Percentiles rank a stretch among this genome's conserved stretches.
These are phyloP conservation scores for Tragelaphus scriptus DNA, from an alignment of 2,113 vertebrate species.

Conservation along the genomic window DNA sequence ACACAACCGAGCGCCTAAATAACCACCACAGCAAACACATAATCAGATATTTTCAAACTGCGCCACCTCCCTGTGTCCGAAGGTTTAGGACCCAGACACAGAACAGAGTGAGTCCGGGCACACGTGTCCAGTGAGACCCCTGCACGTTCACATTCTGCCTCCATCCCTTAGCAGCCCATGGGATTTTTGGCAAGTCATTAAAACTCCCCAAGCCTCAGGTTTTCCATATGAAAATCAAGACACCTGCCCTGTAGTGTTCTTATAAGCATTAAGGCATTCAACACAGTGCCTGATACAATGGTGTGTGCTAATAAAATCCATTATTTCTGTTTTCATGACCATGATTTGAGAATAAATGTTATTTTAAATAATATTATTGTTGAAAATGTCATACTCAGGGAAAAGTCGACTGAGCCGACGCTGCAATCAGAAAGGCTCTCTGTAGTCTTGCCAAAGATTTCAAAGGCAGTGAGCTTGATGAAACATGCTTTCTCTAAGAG, in stretches of 20 bases:
- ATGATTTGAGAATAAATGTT: neutral
- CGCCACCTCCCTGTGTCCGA: neutral
- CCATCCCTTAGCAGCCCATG: neutral
- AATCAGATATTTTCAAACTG: neutral
- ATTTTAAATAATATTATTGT: neutral
- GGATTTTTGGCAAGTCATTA: neutral
- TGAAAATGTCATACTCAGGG: neutral
- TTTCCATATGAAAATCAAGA: neutral
- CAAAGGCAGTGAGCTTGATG: neutral
- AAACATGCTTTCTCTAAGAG: neutral
- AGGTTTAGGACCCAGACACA: neutral
- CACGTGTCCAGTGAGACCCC: neutral
- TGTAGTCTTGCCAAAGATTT: neutral
- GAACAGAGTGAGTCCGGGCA: neutral
- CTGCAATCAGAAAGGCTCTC: neutral
- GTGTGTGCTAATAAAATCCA: neutral
- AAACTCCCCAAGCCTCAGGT: neutral
- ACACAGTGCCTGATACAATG: neutral
- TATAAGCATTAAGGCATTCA: neutral
- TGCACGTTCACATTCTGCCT: neutral
- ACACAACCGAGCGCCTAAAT: neutral
- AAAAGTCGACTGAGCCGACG: neutral
- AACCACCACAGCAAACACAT: neutral
- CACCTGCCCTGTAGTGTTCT: neutral
- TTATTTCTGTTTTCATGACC: neutral